phyloP scores from a whole-genome alignment of 2,797 vertebrate species.

The Oryzias dopingdopingensis region DNA sequence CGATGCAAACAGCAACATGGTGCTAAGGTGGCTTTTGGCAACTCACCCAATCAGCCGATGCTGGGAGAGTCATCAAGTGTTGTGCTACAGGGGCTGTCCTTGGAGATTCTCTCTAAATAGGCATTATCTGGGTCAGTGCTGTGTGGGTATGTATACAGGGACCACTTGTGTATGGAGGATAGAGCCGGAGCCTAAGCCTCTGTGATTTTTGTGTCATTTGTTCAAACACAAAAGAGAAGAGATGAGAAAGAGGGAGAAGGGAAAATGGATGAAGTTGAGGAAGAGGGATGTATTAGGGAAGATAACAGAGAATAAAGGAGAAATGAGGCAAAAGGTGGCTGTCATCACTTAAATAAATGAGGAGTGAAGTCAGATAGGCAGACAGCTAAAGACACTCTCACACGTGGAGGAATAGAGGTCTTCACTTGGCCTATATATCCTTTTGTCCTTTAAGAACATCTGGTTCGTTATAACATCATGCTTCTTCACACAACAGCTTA shows the following conservation, averaged over 20 bases:
- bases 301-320: constrained; percentile 46
- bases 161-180: constrained; percentile 46
- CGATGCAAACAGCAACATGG: constrained; percentile 7
- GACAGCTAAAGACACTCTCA: constrained; percentile 12
- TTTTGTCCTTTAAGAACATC: constrained; percentile 63
- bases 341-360: constrained; percentile 46
- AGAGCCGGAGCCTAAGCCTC: constrained; percentile 39
- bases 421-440: constrained; percentile 34
- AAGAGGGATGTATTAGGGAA: constrained; percentile 31
- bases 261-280: constrained; percentile 33
- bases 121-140: constrained; percentile 68
- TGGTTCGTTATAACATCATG: constrained; percentile 45
- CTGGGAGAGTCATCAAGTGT: constrained; percentile 26
- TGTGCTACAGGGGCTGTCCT: constrained; percentile 34
- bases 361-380: constrained; percentile 28
- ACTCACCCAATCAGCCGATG: constrained; percentile 16
- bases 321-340: constrained; percentile 43
- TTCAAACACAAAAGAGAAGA: constrained; percentile 56
- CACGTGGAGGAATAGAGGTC: constrained; percentile 30
- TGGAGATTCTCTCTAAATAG: constrained; percentile 42
- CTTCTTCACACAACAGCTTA: constrained; percentile 51
- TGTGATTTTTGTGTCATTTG: constrained; percentile 60
- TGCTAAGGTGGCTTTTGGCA: constrained; percentile 34
- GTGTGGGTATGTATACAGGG: constrained; percentile 51
- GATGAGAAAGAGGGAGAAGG: constrained; percentile 36